Conservation (phyloP, 1,140 invertebrate genomes). For the Cataglyphis hispanica region DNA sequence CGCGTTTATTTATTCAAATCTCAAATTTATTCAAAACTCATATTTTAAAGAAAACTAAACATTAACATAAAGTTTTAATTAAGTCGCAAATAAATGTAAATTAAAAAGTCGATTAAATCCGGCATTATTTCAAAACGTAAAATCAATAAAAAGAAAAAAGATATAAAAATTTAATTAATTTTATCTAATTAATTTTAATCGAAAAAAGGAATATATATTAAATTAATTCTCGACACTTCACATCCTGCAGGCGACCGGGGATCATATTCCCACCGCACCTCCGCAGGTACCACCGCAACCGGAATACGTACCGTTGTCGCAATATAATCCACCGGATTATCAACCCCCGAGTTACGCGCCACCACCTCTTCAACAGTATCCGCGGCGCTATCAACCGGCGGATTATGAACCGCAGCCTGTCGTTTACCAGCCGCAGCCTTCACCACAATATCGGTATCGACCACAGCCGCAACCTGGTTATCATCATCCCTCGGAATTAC, state of each 20-base stretch:
- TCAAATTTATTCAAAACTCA: too few relatives aligned
- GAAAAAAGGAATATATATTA: too few relatives aligned
- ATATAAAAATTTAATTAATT: not conserved
- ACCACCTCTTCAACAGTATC: slow-evolving; percentile 55
- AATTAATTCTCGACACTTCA: not conserved
- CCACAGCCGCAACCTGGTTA: slow-evolving; percentile 81
- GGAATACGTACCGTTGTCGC: slow-evolving; percentile 88
- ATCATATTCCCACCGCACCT: slow-evolving; percentile 91
- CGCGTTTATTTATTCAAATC: not conserved
- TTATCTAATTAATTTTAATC: not conserved
- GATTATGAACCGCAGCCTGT: slow-evolving; percentile 65
- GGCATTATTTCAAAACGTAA: not conserved
- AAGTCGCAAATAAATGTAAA: not conserved
- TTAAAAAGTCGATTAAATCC: not conserved
- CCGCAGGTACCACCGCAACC: slow-evolving; percentile 89
- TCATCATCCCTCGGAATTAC: slow-evolving; percentile 83
- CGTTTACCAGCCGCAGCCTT: slow-evolving; percentile 67
- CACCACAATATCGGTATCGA: slow-evolving; percentile 86
- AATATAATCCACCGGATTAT: slow-evolving; percentile 89
- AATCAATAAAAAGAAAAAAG: not conserved
- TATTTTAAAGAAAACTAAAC: not conserved
- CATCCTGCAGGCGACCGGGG: slow-evolving; percentile 89
- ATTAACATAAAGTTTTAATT: not conserved
- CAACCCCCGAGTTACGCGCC: slow-evolving; percentile 81
- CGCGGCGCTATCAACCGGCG: slow-evolving; percentile 64